Conservation (phyloP, 2,888 invertebrate genomes). For the Slavum lentiscoides region DNA sequence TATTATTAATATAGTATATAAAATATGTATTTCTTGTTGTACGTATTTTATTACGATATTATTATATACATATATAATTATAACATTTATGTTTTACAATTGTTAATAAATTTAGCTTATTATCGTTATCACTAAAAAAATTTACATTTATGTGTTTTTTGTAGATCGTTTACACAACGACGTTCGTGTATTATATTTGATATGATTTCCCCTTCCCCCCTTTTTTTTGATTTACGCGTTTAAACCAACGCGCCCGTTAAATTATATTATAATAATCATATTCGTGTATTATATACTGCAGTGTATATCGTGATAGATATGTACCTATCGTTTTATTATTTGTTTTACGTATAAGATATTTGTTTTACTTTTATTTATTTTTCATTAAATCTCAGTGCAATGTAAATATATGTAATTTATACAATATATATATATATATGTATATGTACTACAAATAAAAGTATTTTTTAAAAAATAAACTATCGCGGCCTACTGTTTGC, state of each 20-base stretch:
- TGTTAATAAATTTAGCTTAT: constrained; percentile 33
- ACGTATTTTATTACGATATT: background rate
- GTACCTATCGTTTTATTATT: constrained; percentile 3
- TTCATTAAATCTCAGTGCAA: constrained; percentile 7
- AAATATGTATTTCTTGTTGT: constrained; percentile 24
- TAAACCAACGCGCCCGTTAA: too few relatives aligned
- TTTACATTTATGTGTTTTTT: background rate
- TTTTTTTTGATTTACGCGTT: too few relatives aligned
- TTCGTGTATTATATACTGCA: too few relatives aligned
- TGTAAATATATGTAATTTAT: constrained; percentile 31
- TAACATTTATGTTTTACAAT: background rate
- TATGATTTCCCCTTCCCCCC: too few relatives aligned
- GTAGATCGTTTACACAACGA: background rate
- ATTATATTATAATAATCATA: too few relatives aligned
- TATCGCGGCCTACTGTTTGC: too few relatives aligned
- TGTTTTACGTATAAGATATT: constrained; percentile 3
- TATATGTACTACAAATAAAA: too few relatives aligned
- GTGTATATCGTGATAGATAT: background rate
- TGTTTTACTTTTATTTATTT: constrained; percentile 24
- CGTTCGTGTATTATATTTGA: too few relatives aligned
- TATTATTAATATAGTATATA: background rate
- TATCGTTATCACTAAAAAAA: constrained; percentile 19
- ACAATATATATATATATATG: constrained; percentile 8
- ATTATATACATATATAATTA: constrained; percentile 20
- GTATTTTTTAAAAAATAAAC: too few relatives aligned